Evolutionary conservation across 2,888 invertebrate species (phyloP).

Genomic region (Eulithis testata): DNA sequence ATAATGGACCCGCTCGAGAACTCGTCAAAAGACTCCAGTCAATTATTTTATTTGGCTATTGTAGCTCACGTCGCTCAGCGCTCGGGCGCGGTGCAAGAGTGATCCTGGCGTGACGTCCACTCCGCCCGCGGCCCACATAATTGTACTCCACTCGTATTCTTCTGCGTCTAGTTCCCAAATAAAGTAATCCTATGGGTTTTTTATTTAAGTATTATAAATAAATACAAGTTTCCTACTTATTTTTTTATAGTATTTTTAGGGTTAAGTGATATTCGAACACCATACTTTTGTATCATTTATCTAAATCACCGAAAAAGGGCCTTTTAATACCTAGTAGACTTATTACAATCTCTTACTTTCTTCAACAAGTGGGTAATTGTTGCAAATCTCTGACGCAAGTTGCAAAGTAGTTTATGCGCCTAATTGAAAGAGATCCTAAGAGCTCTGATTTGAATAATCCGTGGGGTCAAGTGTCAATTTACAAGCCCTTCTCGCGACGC

Average conservation of each 20-base stretch:
- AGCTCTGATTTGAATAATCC: slow-evolving; percentile 67
- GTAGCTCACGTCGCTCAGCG: slow-evolving; percentile 76
- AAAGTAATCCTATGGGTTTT: not conserved
- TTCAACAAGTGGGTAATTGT: not conserved
- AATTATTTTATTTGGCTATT: slow-evolving; percentile 82
- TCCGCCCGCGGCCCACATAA: slow-evolving; percentile 41
- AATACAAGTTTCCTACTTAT: not conserved
- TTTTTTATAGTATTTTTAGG: not conserved
- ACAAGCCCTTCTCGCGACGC: slow-evolving; percentile 51
- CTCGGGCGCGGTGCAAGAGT: slow-evolving; percentile 74
- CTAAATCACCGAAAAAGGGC: too few species aligned
- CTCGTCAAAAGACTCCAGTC: slow-evolving; percentile 80
- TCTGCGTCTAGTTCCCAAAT: slow-evolving; percentile 4
- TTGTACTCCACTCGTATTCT: slow-evolving; percentile 34
- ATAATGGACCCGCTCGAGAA: slow-evolving; percentile 80
- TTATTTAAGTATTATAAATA: not conserved
- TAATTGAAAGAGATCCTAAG: slow-evolving; percentile 38
- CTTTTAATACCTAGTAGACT: not conserved
- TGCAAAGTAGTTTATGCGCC: slow-evolving; percentile 29
- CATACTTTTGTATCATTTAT: too few species aligned
- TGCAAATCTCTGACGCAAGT: slow-evolving; percentile 23
- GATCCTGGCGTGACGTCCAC: slow-evolving; percentile 58
- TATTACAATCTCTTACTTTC: not conserved
- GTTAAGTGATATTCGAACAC: too few species aligned
- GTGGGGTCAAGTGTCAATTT: slow-evolving; percentile 69